Evolutionary conservation across 2,888 invertebrate species (phyloP).

Genomic region (Strigamia maritima): DNA sequence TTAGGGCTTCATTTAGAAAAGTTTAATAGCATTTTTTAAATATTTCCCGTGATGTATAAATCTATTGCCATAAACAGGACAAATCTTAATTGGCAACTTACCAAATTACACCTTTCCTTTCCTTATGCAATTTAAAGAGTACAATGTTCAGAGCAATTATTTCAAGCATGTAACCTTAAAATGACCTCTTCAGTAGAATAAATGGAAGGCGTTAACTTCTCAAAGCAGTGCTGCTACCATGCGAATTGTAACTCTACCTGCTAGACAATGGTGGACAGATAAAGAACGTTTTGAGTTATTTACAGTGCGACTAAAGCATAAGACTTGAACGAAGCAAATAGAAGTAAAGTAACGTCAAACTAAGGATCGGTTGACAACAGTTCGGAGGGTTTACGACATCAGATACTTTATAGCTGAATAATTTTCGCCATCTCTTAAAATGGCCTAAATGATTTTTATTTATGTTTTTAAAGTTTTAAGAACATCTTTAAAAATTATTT

Average conservation of each 20-base stretch:
- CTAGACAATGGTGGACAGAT: neutral
- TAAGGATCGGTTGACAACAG: no score
- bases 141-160: conserved; percentile 3
- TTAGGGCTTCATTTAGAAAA: neutral
- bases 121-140: conserved; percentile 8
- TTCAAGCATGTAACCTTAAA: conserved; percentile 25
- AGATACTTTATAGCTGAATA: no score
- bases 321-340: neutral
- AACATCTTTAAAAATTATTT: no score
- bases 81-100: conserved; percentile 32
- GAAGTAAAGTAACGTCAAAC: neutral
- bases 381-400: no score
- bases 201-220: neutral
- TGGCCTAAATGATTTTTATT: no score
- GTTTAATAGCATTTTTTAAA: neutral
- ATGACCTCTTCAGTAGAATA: conserved; percentile 11
- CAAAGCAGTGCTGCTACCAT: neutral
- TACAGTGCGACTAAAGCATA: neutral
- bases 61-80: neutral
- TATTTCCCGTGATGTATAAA: neutral
- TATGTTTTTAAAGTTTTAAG: no score
- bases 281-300: conserved; percentile 12
- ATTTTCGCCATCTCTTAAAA: no score
- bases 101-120: conserved; percentile 12
- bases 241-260: conserved; percentile 1